Base-by-base conservation (phyloP, 2,113 vertebrate species). In the Aegithalos caudatus region DNA sequence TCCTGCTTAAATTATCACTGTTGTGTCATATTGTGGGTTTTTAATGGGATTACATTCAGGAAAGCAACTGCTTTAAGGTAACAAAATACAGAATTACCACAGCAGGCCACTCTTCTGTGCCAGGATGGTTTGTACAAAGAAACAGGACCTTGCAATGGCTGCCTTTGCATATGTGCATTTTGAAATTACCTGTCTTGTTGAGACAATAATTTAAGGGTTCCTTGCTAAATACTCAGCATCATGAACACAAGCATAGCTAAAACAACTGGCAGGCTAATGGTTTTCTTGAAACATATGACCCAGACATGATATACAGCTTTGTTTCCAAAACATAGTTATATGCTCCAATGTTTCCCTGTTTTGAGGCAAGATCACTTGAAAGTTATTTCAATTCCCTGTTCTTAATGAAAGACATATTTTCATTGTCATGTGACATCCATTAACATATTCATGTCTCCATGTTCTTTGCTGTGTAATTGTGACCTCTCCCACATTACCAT, bases 41-140 rank as follows among this genome's bases (percentile, higher is more conserved):
- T 96, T 94, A 95, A 96, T 96, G 73, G 56, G 45, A 87, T 97
- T 97, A 81, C 45, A 91, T 82, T 94, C 94, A 96, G 73, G 72
- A 96, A 96, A 97, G 74, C 92, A 95, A 60, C 69, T 95, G 94
- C 42, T 96, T 96, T 96, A 96, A 42, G 74, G 65, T 97, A 98
- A 97, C 93, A 91, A 94, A 97, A 85, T 97, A 70, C 27, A 50
- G 78, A 93, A 95, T 96, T 95, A 93, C 40, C 54, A 24, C 6
- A 66, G 42, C 66, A 96, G 89, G 54, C 42, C 61, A 47, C 72
- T 94, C 57, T 88, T 97, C 69, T 95, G 29, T 37, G 48, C 38
- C 58, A 89, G 33, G 74, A 60, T 72, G 42, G 45, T 82, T 24
- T 23, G 45, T 82, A 65, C 21, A 73, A 35, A 74, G 71, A 92